phyloP scores from a whole-genome alignment of 2,888 invertebrate species.

The Syritta pipiens region DNA sequence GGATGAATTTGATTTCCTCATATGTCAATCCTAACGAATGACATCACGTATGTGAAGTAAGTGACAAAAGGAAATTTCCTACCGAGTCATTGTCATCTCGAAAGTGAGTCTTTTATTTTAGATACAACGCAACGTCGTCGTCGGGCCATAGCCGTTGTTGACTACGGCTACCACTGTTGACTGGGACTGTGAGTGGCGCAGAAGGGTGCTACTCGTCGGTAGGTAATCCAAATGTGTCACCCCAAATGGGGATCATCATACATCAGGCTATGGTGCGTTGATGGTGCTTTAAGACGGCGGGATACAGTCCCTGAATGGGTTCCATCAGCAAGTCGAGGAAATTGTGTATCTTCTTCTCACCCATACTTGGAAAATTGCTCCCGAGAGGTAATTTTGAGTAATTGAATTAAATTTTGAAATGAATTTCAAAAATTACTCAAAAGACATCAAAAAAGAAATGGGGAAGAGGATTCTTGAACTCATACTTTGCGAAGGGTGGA shows the following conservation, averaged over 20 bases:
- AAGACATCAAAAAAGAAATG: no score
- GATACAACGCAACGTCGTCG: no score
- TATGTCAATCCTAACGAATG: slow-evolving; percentile 58
- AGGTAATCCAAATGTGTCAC: slow-evolving; percentile 51
- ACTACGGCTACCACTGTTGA: neutral
- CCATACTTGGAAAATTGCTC: neutral
- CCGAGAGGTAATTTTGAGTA: neutral
- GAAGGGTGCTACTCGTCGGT: no score
- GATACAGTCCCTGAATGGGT: slow-evolving; percentile 11
- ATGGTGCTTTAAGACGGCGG: neutral
- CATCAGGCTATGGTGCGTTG: slow-evolving; percentile 31
- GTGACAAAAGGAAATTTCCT: slow-evolving; percentile 59
- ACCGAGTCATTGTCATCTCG: slow-evolving; percentile 33
- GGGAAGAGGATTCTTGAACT: no score
- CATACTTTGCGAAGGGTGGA: no score
- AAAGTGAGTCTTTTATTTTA: slow-evolving; percentile 38
- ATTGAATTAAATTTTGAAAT: neutral
- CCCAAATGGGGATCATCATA: slow-evolving; percentile 54
- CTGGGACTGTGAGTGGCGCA: no score
- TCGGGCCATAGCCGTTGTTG: no score
- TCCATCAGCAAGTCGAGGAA: neutral
- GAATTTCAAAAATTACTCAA: no score
- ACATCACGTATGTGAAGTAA: slow-evolving; percentile 49
- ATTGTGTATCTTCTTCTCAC: neutral
- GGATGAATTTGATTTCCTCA: slow-evolving; percentile 64